A percentile compares a stretch with the other conserved stretches of the same genome.
These are phyloP conservation scores for Chondrosia reniformis DNA, from an alignment of 37 sponge, comb jelly and placozoan genomes.

Conservation along the genomic window DNA sequence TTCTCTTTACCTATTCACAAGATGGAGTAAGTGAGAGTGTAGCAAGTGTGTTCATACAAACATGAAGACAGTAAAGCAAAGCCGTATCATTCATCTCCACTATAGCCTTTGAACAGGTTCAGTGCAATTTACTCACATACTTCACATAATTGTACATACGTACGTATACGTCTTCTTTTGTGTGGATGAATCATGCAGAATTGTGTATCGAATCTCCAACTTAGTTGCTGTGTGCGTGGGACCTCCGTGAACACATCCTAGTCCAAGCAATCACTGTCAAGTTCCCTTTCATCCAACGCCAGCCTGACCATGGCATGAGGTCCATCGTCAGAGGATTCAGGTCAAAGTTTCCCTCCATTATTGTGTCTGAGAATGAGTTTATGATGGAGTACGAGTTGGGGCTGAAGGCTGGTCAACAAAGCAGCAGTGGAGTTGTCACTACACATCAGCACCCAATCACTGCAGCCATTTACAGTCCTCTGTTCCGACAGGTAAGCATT, in stretches of 20 bases:
- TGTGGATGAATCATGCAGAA: neutral
- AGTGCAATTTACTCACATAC: neutral
- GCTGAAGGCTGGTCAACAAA: neutral
- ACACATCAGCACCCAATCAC: conserved; percentile 24
- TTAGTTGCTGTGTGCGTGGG: conserved; percentile 76
- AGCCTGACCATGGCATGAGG: conserved; percentile 71
- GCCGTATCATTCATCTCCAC: too few species aligned
- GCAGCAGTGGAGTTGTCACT: conserved; percentile 12
- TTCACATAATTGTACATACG: neutral
- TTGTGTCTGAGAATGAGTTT: conserved; percentile 72
- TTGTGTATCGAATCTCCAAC: neutral
- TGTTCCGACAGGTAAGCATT: conserved; percentile 13
- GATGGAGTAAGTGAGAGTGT: conserved; percentile 82
- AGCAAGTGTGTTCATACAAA: too few species aligned
- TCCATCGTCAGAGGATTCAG: conserved; percentile 35
- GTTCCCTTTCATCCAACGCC: conserved; percentile 81
- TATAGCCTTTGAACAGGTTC: neutral
- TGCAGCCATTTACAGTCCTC: conserved; percentile 16
- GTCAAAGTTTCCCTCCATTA: conserved; percentile 27
- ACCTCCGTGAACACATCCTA: conserved; percentile 73
- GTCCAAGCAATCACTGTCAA: conserved; percentile 70
- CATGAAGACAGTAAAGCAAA: too few species aligned
- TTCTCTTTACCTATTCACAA: conserved; percentile 77
- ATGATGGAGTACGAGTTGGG: conserved; percentile 66
- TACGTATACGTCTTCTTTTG: neutral